Conservation (phyloP, 2,113 vertebrate species). For the Hypocryptadius cinnamomeus region DNA sequence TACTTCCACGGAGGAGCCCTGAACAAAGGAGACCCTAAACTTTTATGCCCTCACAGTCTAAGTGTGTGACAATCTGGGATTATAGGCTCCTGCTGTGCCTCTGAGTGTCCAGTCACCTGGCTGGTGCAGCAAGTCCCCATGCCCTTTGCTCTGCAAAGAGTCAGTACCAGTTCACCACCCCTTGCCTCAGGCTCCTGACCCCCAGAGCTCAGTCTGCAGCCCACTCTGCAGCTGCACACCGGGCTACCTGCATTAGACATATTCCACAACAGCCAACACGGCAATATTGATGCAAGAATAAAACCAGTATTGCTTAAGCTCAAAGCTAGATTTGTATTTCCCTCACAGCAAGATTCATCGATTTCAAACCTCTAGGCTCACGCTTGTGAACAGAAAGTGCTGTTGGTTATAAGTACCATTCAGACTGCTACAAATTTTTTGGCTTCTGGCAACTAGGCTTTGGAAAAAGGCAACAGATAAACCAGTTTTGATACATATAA, state of each 20-base stretch:
- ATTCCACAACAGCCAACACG: background rate
- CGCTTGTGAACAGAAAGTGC: background rate
- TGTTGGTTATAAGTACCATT: background rate
- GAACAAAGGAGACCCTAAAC: background rate
- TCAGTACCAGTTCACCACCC: background rate
- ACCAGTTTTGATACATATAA: background rate
- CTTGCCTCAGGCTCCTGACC: background rate
- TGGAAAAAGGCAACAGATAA: background rate
- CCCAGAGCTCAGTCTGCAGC: background rate
- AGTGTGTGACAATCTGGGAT: background rate
- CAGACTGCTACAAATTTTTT: background rate
- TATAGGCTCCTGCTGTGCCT: background rate
- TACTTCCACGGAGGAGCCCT: background rate
- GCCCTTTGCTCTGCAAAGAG: background rate
- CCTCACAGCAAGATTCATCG: background rate
- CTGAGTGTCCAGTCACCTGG: background rate
- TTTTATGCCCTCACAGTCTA: background rate
- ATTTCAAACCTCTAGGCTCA: background rate
- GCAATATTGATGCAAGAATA: background rate
- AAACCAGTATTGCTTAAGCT: background rate
- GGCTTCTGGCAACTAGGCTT: background rate
- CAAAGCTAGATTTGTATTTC: background rate
- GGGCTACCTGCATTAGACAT: background rate
- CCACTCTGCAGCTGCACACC: background rate
- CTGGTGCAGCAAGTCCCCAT: background rate